These are phyloP conservation scores for Romanogobio albipinnatus DNA, from an alignment of 2,113 vertebrate genomes.

Conservation along the genomic window DNA sequence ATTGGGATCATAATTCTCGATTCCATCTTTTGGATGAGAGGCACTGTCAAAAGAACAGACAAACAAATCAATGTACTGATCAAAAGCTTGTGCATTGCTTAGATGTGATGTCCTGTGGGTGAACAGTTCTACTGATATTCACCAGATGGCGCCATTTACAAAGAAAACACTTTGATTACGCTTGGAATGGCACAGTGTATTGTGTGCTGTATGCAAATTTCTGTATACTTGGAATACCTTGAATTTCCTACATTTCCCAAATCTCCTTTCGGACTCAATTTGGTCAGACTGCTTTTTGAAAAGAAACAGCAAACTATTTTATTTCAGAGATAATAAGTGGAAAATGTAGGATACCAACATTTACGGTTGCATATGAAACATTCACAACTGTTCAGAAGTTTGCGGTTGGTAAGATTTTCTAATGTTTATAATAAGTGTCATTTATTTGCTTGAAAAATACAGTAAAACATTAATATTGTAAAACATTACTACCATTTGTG, in stretches of 20 bases:
- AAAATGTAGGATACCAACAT: background rate
- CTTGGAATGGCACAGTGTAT: background rate
- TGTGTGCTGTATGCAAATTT: background rate
- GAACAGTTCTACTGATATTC: background rate
- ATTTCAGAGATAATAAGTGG: background rate
- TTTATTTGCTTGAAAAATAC: no score
- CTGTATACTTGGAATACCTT: background rate
- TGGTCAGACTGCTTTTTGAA: background rate
- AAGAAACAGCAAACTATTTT: background rate
- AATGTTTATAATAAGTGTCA: no score
- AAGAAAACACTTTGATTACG: background rate
- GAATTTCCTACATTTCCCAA: background rate
- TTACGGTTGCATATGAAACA: no score
- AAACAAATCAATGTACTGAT: background rate
- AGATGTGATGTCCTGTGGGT: background rate
- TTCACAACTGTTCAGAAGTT: no score
- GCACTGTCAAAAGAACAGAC: conserved; percentile 76
- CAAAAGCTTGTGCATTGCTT: background rate
- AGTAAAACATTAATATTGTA: no score
- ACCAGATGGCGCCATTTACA: conserved; percentile 24
- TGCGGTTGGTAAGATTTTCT: no score
- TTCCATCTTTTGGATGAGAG: conserved; percentile 91
- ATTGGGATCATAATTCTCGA: conserved; percentile 95
- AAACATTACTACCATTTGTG: no score
- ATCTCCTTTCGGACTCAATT: background rate